Percentiles rank a stretch among this genome's conserved stretches.
phyloP scores from a whole-genome alignment of 1,140 invertebrate genomes.

The Penaeus chinensis region DNA sequence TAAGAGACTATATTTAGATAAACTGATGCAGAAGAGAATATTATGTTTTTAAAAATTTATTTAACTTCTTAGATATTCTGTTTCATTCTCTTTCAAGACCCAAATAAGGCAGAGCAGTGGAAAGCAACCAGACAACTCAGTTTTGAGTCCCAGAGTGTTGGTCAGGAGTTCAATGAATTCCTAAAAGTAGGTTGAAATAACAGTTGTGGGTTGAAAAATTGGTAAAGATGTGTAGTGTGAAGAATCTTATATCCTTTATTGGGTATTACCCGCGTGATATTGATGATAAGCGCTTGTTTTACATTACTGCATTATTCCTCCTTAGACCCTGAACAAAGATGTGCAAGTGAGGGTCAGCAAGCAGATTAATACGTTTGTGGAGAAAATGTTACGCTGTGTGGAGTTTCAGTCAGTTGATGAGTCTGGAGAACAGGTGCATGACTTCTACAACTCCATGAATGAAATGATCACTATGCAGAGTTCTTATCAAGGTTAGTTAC shows the following conservation, averaged over 20 bases:
- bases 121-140: constrained; percentile 38
- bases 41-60: neutral
- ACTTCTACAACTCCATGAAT: constrained; percentile 87
- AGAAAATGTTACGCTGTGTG: constrained; percentile 47
- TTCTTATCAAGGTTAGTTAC: constrained; percentile 76
- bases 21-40: neutral
- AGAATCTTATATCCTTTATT: neutral
- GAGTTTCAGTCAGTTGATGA: constrained; percentile 78
- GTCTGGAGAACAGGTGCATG: constrained; percentile 88
- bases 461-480: constrained; percentile 79
- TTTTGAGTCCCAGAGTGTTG: constrained; percentile 46
- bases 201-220: neutral
- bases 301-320: neutral
- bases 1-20: no score
- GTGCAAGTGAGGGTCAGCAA: constrained; percentile 45
- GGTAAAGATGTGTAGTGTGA: neutral
- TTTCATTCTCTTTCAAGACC: neutral
- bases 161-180: constrained; percentile 54
- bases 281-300: neutral
- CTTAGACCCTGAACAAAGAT: constrained; percentile 56
- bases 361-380: constrained; percentile 51
- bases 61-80: no score
- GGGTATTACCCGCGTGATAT: neutral
- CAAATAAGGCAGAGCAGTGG: constrained; percentile 8
- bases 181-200: constrained; percentile 61